Evolutionary conservation across 2,888 invertebrate species (phyloP).

Genomic region (Frankliniella fusca): DNA sequence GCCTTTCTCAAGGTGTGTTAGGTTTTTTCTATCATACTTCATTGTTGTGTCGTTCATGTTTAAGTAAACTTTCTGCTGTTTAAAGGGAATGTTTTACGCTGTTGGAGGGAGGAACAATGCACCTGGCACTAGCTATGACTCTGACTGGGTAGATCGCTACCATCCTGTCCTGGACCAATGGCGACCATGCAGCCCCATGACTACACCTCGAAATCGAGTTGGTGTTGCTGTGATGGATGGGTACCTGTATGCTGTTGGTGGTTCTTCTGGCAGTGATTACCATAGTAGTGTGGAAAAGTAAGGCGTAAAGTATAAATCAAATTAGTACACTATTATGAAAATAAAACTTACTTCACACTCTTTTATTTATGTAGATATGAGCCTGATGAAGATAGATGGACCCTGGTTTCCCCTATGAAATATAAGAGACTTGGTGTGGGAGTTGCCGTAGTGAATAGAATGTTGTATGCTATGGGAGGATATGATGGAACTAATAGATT

Average conservation of each 20-base stretch:
- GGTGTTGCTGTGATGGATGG: conserved; percentile 95
- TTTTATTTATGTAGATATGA: conserved; percentile 61
- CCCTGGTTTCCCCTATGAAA: conserved; percentile 68
- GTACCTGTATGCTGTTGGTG: conserved; percentile 85
- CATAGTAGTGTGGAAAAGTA: conserved; percentile 87
- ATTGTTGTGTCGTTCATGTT: conserved; percentile 27
- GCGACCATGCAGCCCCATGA: conserved; percentile 84
- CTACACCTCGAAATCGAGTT: conserved; percentile 79
- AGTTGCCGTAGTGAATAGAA: conserved; percentile 56
- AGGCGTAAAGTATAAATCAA: conserved; percentile 41
- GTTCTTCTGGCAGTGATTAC: conserved; percentile 78
- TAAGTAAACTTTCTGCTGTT: conserved; percentile 33
- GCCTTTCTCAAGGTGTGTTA: conserved; percentile 67
- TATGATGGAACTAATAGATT: conserved; percentile 73
- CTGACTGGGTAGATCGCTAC: conserved; percentile 83
- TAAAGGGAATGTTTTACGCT: conserved; percentile 78
- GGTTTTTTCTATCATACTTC: not conserved
- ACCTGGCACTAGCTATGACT: conserved; percentile 77
- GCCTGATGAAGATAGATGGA: conserved; percentile 80
- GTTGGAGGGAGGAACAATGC: conserved; percentile 90
- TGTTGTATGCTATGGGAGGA: conserved; percentile 66
- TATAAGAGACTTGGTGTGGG: conserved; percentile 72
- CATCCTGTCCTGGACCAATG: conserved; percentile 82
- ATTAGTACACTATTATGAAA: not conserved
- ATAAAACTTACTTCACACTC: conserved; percentile 11